Percentiles rank a stretch among this genome's conserved stretches.
Conservation (phyloP, 2,113 vertebrate genomes). For the Varanus komodoensis region DNA sequence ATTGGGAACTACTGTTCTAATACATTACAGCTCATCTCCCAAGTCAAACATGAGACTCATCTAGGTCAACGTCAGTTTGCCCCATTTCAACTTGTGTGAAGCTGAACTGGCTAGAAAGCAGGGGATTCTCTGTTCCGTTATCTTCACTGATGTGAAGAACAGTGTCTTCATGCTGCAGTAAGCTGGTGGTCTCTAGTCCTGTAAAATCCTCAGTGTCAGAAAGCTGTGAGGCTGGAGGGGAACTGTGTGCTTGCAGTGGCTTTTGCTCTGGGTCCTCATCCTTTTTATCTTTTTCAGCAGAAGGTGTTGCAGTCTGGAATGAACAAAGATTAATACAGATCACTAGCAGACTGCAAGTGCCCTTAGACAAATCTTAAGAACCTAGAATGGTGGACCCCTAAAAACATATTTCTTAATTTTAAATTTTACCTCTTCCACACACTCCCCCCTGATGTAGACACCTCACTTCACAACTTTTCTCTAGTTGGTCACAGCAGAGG, state of each 20-base stretch:
- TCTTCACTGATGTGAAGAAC: conserved; percentile 88
- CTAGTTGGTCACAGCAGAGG: background rate
- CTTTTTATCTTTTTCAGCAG: conserved; percentile 65
- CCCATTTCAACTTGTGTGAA: conserved; percentile 82
- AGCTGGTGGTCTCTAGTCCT: conserved; percentile 87
- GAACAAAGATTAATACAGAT: conserved; percentile 36
- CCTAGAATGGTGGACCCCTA: background rate
- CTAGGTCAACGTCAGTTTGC: conserved; percentile 79
- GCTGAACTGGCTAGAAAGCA: conserved; percentile 82
- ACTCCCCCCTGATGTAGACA: background rate
- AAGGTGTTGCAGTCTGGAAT: conserved; percentile 68
- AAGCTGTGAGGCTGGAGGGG: conserved; percentile 70
- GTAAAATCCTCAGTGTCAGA: conserved; percentile 85
- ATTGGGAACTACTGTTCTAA: too few relatives aligned
- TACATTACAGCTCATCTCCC: background rate
- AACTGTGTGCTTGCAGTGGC: conserved; percentile 61
- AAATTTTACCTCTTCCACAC: background rate
- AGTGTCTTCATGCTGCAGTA: conserved; percentile 85
- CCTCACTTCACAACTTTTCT: background rate
- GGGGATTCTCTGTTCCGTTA: conserved; percentile 90
- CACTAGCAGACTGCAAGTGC: background rate
- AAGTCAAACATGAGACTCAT: conserved; percentile 90
- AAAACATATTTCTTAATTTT: background rate
- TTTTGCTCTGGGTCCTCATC: conserved; percentile 67
- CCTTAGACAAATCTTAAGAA: background rate